Percentiles rank a stretch among this genome's conserved stretches.
Evolutionary conservation across 2,888 invertebrate genomes (phyloP).

Genomic region (Parnassius smintheus): DNA sequence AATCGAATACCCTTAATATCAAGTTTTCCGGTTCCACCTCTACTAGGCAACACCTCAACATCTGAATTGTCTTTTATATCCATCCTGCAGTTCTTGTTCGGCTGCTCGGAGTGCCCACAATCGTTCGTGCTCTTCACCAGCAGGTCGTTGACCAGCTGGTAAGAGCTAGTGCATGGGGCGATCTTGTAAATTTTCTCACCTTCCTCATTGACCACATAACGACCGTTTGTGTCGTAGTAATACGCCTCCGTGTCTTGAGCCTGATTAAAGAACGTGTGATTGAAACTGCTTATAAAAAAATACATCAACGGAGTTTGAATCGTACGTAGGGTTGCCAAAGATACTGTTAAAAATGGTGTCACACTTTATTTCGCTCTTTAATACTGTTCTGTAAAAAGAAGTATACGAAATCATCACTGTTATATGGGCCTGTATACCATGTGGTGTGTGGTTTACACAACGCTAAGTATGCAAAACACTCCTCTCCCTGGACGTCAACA

Average conservation of each 20-base stretch:
- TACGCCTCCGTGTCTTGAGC: conserved; percentile 40
- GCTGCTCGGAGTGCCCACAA: conserved; percentile 49
- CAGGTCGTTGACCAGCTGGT: conserved; percentile 44
- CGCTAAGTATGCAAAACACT: too few species aligned
- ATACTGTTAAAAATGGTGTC: too few species aligned
- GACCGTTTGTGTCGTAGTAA: conserved; percentile 54
- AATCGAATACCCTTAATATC: conserved; percentile 43
- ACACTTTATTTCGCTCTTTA: too few species aligned
- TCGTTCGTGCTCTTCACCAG: conserved; percentile 44
- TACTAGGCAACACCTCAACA: conserved; percentile 42
- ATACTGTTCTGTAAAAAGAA: too few species aligned
- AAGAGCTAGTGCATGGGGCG: conserved; percentile 53
- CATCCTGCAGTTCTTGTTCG: conserved; percentile 42
- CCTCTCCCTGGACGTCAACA: too few species aligned
- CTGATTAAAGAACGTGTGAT: conserved; percentile 31
- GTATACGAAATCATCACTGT: too few species aligned
- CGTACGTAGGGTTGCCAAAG: too few species aligned
- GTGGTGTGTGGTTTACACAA: too few species aligned
- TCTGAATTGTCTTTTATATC: conserved; percentile 40
- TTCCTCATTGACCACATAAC: conserved; percentile 44
- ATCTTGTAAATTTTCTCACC: conserved; percentile 54
- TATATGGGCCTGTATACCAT: too few species aligned
- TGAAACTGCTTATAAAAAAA: too few species aligned
- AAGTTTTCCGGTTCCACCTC: conserved; percentile 30
- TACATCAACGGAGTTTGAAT: too few species aligned